Base-by-base conservation (phyloP, 2,888 invertebrate genomes). In the Eupsilia transversa region DNA sequence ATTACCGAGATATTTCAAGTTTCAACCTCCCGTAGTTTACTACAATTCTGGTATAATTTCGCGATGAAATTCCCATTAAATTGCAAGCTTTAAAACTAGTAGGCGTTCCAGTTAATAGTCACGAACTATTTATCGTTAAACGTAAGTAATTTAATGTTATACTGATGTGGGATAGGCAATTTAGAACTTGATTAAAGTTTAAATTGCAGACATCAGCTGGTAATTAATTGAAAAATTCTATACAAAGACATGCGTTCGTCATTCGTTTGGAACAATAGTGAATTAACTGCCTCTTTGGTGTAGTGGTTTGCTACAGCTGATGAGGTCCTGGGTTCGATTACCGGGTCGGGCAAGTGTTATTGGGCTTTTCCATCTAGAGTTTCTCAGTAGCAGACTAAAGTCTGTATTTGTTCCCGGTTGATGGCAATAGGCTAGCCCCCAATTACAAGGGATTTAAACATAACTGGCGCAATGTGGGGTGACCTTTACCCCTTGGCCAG, bases 151-250 rank as follows among this genome's bases (percentile, higher is more conserved):
- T 79, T 73, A 79, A 85, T 74, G 80, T 78, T 77, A 77, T 64
- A 67, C 69, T 67, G 81, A 80, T 72, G 84, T 80, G 73, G 78
- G 72, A 69, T 79, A 59, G 69, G 74, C 77, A 85, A 86, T 87
- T 86, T 80, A 59, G 74, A 85, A 85, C 77, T 83, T 72, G 63
- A 85, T 86, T 87, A 77, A 86, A 87, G 75, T 87, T 86, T 84
- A 83, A 73, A 86, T 85, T 77, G 69, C 65, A 72, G 72, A 77
- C 69, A 82, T 82, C 69, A 83, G 75, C 70, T 68, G 65, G 72
- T 74, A 77, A 85, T 83, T 87, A 79, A 78, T 69, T 74, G 43
- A 64, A 61, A 35, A 72, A 78, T 78, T 77, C 77, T 82, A 80
- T 49, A 72, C 54, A 71, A 12, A 54, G 12, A 67, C 57, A 64